Base-by-base conservation (phyloP, 1,140 invertebrate genomes). In the Hormaphis cornu region DNA sequence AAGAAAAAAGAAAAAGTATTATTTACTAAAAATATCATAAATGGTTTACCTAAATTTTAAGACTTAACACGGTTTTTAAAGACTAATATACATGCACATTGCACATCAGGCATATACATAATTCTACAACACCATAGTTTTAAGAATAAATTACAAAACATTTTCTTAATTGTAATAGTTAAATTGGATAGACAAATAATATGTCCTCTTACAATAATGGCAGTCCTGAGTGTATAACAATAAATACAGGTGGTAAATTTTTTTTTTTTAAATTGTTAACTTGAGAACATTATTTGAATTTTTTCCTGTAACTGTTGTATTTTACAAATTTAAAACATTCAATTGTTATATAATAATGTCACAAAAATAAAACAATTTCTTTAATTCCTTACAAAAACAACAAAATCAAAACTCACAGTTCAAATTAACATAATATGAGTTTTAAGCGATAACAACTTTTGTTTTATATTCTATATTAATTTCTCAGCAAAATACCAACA, bases 1-100 rank as follows among this genome's bases (percentile, higher is more conserved):
- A 71, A 40, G 33, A 44, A 70, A 35, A 71, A 35, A 35, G 35
- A 71, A 58, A 40, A 26, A 66, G 33, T 54, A 42, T 70, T 70
- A 58, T 61, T 70, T 35, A 24, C n/a, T 40, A 63, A 70, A 42
- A 33, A 59, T 59, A 70, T 56, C 20, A n/a, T n/a, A n/a, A n/a
- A n/a, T n/a, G n/a, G n/a, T 35, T 70, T 5, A 66, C 10, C 61
- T 66, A 50, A n/a, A 33, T 24, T 22, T 30, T 30, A 48, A 33
- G 24, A 44, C 58, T 63, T 44, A 63, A 63, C 58, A 63, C 58
- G 46, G 26, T 46, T 61, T 28, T 14, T 20, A 28, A 44, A 6
- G 42, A 59, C 37, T 28, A 26, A 28, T 44, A 42, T 42, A 8
- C 14, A 40, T 40, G 14, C 14, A 40, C 14, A 40, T 40, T 40